These are phyloP conservation scores for Cylloceria caligata DNA, from an alignment of 2,888 invertebrate species.

Conservation along the genomic window DNA sequence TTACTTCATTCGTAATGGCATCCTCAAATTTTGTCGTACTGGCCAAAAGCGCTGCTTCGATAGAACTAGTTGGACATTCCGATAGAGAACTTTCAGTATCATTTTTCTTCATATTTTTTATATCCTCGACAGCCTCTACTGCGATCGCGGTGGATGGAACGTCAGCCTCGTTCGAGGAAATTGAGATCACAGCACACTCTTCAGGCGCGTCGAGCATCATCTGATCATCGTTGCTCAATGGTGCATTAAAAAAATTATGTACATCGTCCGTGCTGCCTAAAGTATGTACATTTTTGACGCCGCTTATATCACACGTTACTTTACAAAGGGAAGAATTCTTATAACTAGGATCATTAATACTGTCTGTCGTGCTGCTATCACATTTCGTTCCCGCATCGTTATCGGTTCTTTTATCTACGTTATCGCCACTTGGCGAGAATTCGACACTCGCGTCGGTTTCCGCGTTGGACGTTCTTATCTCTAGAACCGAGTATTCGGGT, in stretches of 20 bases:
- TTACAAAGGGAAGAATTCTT: conserved; percentile 76
- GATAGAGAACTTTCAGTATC: not conserved
- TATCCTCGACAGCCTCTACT: conserved; percentile 5
- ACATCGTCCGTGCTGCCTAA: conserved; percentile 61
- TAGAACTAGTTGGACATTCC: not conserved
- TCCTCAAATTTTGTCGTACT: conserved; percentile 7
- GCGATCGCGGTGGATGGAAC: not conserved
- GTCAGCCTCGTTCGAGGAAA: conserved; percentile 8
- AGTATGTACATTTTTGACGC: conserved; percentile 71
- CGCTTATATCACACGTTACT: conserved; percentile 74
- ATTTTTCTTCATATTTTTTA: conserved; percentile 5
- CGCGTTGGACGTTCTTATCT: conserved; percentile 66
- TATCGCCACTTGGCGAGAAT: conserved; percentile 22
- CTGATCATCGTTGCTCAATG: conserved; percentile 34
- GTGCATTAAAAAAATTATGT: conserved; percentile 64
- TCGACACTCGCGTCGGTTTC: conserved; percentile 39
- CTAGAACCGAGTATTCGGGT: conserved; percentile 75
- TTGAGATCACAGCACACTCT: conserved; percentile 27
- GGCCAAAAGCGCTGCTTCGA: not conserved
- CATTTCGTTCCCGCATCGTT: conserved; percentile 70
- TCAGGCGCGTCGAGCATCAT: conserved; percentile 20
- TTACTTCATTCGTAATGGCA: conserved; percentile 1
- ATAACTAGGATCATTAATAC: conserved; percentile 81
- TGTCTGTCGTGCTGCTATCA: conserved; percentile 79
- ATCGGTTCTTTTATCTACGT: conserved; percentile 11